A percentile compares a stretch with the other conserved stretches of the same genome.
phyloP scores from a whole-genome alignment of 2,888 invertebrate species.

The Sarcophaga rosellei region DNA sequence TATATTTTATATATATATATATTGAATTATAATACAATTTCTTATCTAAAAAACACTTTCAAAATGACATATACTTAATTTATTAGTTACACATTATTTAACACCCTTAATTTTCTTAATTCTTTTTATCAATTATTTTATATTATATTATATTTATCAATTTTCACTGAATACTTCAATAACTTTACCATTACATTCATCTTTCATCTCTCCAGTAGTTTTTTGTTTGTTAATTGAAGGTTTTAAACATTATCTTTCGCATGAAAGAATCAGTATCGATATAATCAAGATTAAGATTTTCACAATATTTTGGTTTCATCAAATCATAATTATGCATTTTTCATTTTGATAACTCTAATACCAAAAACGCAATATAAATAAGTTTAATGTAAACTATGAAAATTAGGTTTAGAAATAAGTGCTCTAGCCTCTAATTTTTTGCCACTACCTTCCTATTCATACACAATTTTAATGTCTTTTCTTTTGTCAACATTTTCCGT shows the following conservation, averaged over 20 bases:
- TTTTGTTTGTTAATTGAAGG: too few species aligned
- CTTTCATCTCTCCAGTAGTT: too few species aligned
- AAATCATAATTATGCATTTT: background rate
- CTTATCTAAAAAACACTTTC: constrained; percentile 12
- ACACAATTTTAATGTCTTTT: constrained; percentile 62
- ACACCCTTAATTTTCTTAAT: constrained; percentile 15
- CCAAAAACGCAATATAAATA: constrained; percentile 62
- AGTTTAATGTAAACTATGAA: constrained; percentile 59
- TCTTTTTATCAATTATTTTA: too few species aligned
- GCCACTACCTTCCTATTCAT: constrained; percentile 41
- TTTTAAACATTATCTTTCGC: too few species aligned
- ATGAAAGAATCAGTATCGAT: too few species aligned
- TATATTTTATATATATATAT: too few species aligned
- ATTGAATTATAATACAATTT: too few species aligned
- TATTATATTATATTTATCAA: constrained; percentile 22
- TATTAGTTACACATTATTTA: constrained; percentile 5
- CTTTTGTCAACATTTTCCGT: constrained; percentile 68
- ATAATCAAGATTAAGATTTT: too few species aligned
- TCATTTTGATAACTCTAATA: constrained; percentile 65
- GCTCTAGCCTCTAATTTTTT: too few species aligned
- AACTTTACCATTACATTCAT: too few species aligned
- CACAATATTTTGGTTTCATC: too few species aligned
- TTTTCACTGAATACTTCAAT: background rate
- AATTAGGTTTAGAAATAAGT: too few species aligned
- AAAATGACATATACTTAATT: constrained; percentile 15